A percentile compares a stretch with the other conserved stretches of the same genome.
Conservation (phyloP, 2,888 invertebrate species). For the Drosophila siamana region DNA sequence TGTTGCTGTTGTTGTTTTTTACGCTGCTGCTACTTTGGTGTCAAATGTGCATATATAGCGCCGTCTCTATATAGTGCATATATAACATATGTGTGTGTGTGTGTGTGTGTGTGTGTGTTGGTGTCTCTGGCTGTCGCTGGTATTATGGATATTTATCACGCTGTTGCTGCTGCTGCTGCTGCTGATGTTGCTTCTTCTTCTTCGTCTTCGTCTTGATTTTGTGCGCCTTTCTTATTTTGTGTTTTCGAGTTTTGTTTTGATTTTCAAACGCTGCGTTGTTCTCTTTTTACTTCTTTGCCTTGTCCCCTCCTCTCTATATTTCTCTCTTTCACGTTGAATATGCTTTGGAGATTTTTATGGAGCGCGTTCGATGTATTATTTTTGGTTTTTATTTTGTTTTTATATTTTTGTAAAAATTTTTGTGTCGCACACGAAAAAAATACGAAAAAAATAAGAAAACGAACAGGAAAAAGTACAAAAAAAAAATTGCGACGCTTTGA, state of each 20-base stretch:
- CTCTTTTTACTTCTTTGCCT: slow-evolving; percentile 10
- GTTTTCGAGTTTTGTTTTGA: slow-evolving; percentile 40
- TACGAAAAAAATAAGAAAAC: slow-evolving; percentile 25
- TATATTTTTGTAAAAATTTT: slow-evolving; percentile 25
- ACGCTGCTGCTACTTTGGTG: slow-evolving; percentile 29
- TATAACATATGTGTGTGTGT: slow-evolving; percentile 5
- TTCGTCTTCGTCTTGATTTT: slow-evolving; percentile 20
- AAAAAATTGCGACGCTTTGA: slow-evolving; percentile 25
- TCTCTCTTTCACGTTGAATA: slow-evolving; percentile 9
- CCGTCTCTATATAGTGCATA: slow-evolving; percentile 34
- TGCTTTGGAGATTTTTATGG: slow-evolving; percentile 41
- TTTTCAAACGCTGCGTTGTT: slow-evolving; percentile 39
- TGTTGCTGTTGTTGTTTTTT: slow-evolving; percentile 23
- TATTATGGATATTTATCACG: slow-evolving; percentile 45
- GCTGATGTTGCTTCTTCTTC: slow-evolving; percentile 7
- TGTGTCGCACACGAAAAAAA: slow-evolving; percentile 40
- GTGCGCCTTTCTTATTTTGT: slow-evolving; percentile 37
- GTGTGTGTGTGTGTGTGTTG: not conserved
- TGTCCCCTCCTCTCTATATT: slow-evolving; percentile 11
- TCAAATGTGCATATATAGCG: slow-evolving; percentile 42
- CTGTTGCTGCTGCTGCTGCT: slow-evolving; percentile 1
- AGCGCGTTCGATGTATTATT: slow-evolving; percentile 30
- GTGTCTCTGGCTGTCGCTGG: slow-evolving; percentile 9
- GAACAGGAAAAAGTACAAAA: slow-evolving; percentile 24
- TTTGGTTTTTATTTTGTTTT: slow-evolving; percentile 12